Evolutionary conservation across 1,140 invertebrate species (phyloP), one percentile per base, ranked within the genome.

Genomic region (Galendromus occidentalis): DNA sequence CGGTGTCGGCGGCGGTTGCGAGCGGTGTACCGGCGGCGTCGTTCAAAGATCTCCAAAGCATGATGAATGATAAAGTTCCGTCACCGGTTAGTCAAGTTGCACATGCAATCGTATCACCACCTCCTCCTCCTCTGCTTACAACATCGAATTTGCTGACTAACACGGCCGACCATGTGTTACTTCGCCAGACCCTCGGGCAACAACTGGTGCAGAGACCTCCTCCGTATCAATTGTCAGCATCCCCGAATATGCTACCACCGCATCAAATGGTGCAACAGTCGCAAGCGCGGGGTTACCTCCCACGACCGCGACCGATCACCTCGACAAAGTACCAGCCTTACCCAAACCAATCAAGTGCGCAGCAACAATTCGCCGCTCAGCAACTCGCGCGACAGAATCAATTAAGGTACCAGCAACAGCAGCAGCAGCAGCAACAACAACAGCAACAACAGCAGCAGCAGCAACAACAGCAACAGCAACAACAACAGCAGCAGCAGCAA

Each of bases 401-500:
- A 22, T 9, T 39, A 9, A 4, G 33, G 9, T 39, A 39, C 9
- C 51, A 59, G 9, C 51, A 59, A 25, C 51, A 59, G 20, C 22
- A 29, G 9, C 51, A 59, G 20, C 51, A 29, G 51, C 51, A 59
- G 22, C 51, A 59, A 22, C 51, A 59, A 22, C 45, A 47, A 17
- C 51, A 59, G 14, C 51, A 59, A 25, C 51, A 33, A 59, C 14
- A 29, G 6, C 25, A 25, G 17, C 25, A 29, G 22, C 51, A 59
- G 33, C 51, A 59, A 59, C 51, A 59, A 59, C 51, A 59, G 22
- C 51, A 59, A 59, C 51, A 59, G 14, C 45, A 47, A 25, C 45
- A 47, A 25, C 45, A 47, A 59, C 51, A 59, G 25, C 25, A 14
- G 14, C 33, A 64, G 14, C 12, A n/a, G 1, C 18, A n/a, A 65